Percentiles rank a stretch among this genome's conserved stretches.
Evolutionary conservation across 2,113 vertebrate genomes (phyloP).

Genomic region (Strigops habroptila): DNA sequence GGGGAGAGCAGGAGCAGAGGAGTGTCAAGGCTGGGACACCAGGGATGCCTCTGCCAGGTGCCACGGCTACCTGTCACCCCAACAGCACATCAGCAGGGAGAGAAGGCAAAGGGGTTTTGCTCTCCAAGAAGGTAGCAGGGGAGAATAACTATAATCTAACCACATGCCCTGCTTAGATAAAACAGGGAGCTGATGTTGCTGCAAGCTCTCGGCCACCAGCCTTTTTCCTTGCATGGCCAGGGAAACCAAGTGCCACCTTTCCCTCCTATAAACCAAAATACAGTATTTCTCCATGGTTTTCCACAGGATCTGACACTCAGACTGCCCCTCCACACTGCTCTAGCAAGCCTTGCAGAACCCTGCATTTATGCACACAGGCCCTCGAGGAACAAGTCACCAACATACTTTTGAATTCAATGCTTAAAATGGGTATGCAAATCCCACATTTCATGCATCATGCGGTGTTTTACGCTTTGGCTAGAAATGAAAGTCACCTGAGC

Average conservation of each 20-base stretch:
- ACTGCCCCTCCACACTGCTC: accelerated
- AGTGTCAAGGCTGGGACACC: background rate
- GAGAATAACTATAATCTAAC: background rate
- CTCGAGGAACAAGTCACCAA: background rate
- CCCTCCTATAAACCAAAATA: background rate
- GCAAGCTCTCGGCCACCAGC: accelerated
- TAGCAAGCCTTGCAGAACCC: background rate
- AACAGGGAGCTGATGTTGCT: background rate
- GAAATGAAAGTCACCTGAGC: constrained; percentile 60
- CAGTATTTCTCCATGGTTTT: background rate
- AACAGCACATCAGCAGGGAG: background rate
- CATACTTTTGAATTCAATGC: background rate
- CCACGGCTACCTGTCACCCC: background rate
- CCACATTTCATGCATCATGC: constrained; percentile 53
- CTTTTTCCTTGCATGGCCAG: background rate
- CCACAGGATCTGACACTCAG: accelerated
- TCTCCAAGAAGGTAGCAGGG: background rate
- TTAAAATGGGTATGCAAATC: constrained; percentile 55
- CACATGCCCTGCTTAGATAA: background rate
- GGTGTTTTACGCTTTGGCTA: constrained; percentile 49
- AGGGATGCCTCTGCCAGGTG: background rate
- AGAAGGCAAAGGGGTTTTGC: background rate
- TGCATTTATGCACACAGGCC: background rate
- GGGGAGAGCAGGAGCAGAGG: background rate
- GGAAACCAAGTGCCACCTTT: background rate